phyloP scores from a whole-genome alignment of 1,140 invertebrate species.

The Atopsyche davidsoni region DNA sequence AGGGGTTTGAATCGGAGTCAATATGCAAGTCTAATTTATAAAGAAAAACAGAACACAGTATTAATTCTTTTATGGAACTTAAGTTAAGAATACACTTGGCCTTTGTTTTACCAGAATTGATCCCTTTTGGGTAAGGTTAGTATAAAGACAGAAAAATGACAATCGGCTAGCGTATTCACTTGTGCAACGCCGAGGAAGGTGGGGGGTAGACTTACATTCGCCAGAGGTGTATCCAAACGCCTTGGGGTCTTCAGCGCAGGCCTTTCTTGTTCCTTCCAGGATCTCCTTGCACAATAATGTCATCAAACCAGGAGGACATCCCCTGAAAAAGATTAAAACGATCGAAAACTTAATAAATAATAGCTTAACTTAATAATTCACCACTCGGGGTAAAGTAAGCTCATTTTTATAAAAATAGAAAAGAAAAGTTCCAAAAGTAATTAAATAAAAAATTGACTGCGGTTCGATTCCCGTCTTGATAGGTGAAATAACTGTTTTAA shows the following conservation, averaged over 20 bases:
- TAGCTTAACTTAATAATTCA: background rate
- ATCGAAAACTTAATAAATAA: conserved; percentile 13
- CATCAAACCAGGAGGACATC: conserved; percentile 60
- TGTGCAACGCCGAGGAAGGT: no score
- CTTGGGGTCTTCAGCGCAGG: conserved; percentile 56
- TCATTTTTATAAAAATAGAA: background rate
- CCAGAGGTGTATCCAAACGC: conserved; percentile 54
- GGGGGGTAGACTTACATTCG: no score
- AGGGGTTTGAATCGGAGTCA: no score
- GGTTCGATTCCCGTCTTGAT: no score
- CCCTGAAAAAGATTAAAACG: conserved; percentile 48
- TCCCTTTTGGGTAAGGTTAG: no score
- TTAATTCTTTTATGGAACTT: no score
- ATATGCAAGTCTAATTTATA: no score
- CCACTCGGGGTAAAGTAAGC: background rate
- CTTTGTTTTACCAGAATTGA: no score
- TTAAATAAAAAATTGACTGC: background rate
- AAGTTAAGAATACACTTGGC: no score
- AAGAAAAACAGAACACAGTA: no score
- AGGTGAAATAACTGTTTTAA: background rate
- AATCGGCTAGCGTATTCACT: no score
- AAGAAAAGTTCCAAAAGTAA: background rate
- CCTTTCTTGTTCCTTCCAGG: conserved; percentile 56
- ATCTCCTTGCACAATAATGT: conserved; percentile 57
- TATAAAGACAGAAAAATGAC: no score